phyloP scores from a whole-genome alignment of 1,140 invertebrate genomes.

The Leptinotarsa undecemlineata region DNA sequence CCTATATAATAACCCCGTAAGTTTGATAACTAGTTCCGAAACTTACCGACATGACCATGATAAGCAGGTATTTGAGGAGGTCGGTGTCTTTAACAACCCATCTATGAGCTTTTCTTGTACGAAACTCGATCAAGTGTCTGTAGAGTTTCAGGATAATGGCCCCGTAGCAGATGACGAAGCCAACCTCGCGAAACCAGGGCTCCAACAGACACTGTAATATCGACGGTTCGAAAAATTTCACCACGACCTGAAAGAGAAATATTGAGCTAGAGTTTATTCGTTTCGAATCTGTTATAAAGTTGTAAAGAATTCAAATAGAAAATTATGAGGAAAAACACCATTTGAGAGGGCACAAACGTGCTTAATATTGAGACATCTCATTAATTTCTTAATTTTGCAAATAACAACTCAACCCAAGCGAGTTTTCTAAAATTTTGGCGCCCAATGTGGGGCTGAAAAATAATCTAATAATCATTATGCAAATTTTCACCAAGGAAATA shows the following conservation, averaged over 20 bases:
- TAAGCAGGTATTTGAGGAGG: conserved; percentile 76
- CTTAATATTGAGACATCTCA: too few species aligned
- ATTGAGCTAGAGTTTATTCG: neutral
- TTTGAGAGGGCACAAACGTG: too few species aligned
- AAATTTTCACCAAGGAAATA: too few species aligned
- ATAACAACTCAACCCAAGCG: too few species aligned
- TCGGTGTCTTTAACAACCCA: conserved; percentile 86
- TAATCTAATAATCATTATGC: too few species aligned
- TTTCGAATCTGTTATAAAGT: neutral
- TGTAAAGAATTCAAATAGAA: too few species aligned
- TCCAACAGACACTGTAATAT: conserved; percentile 76
- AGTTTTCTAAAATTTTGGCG: too few species aligned
- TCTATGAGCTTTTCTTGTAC: conserved; percentile 86
- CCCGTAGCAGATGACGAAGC: conserved; percentile 89
- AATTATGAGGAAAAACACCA: too few species aligned
- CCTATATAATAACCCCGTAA: too few species aligned
- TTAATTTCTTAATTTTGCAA: too few species aligned
- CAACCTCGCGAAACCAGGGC: conserved; percentile 87
- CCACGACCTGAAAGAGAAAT: conserved; percentile 67
- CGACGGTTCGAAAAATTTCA: conserved; percentile 79
- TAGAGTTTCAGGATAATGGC: conserved; percentile 88
- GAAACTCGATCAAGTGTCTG: conserved; percentile 77
- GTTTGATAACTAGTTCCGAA: too few species aligned
- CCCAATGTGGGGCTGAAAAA: too few species aligned
- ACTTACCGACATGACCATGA: conserved; percentile 70